Evolutionary conservation across 2,797 vertebrate species (phyloP).

Genomic region (Tokudaia muenninki): DNA sequence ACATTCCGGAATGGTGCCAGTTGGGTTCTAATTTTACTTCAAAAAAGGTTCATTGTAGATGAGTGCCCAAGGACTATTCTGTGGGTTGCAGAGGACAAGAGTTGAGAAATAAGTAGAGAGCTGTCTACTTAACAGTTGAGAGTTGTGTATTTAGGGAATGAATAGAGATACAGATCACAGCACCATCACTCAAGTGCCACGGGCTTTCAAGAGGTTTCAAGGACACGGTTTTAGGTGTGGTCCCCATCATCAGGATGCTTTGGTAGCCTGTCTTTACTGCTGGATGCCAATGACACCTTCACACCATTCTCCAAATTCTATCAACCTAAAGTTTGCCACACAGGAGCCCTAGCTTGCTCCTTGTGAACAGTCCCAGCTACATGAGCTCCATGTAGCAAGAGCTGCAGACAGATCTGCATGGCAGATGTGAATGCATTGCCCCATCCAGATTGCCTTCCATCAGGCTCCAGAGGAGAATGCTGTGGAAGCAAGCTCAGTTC

Average conservation of each 20-base stretch:
- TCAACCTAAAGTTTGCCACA: neutral
- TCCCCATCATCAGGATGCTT: neutral
- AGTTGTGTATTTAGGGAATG: accelerated
- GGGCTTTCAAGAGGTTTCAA: neutral
- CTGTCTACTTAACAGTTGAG: neutral
- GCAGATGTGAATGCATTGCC: accelerated
- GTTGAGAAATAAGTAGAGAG: too few species aligned
- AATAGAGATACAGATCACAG: neutral
- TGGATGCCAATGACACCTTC: too few species aligned
- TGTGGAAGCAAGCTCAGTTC: accelerated
- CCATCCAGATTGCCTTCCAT: neutral
- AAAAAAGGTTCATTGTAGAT: neutral
- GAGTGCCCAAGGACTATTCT: neutral
- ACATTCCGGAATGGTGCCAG: too few species aligned
- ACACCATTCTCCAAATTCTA: accelerated
- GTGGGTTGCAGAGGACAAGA: accelerated
- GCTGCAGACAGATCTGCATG: accelerated
- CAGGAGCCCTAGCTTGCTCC: accelerated
- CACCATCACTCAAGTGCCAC: neutral
- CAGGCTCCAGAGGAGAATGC: neutral
- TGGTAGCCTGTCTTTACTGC: neutral
- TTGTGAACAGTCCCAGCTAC: neutral
- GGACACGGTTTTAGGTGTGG: accelerated
- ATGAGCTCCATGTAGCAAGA: accelerated
- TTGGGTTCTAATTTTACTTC: neutral